Conservation (phyloP, 2,113 vertebrate genomes). For the Pica pica region DNA sequence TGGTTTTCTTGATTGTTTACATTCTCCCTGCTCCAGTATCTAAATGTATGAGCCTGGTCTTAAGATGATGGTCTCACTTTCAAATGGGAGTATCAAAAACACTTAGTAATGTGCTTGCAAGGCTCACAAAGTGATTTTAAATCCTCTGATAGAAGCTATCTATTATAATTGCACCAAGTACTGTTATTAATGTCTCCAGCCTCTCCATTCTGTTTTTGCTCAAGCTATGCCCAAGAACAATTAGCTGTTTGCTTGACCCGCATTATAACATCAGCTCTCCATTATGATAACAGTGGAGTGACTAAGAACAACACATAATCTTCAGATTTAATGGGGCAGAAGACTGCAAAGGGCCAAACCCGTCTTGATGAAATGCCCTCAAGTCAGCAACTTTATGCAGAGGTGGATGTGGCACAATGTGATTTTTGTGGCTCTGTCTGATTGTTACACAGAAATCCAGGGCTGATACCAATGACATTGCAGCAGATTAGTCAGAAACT, state of each 20-base stretch:
- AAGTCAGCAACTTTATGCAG: conserved; percentile 21
- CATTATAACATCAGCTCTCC: conserved; percentile 14
- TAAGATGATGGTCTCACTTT: conserved; percentile 36
- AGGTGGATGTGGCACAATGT: not conserved
- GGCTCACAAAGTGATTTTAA: conserved; percentile 19
- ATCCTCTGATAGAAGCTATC: conserved; percentile 37
- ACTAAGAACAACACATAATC: conserved; percentile 33
- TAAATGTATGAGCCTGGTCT: not conserved
- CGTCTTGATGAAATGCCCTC: not conserved
- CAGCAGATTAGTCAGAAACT: not conserved
- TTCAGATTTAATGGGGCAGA: conserved; percentile 53
- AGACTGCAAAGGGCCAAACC: conserved; percentile 38
- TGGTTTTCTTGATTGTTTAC: not conserved
- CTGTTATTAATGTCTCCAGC: conserved; percentile 48
- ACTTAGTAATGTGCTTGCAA: not conserved
- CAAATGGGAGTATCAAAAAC: conserved; percentile 36
- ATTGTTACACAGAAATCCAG: not conserved
- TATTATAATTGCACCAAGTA: not conserved
- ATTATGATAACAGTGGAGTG: conserved; percentile 22
- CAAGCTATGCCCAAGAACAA: conserved; percentile 36
- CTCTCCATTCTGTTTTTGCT: conserved; percentile 20
- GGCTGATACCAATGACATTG: not conserved
- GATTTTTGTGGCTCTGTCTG: not conserved
- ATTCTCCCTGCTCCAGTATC: not conserved
- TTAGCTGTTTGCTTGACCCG: conserved; percentile 58